Evolutionary conservation across 2,113 vertebrate genomes (phyloP), one percentile per base, ranked within the genome.

Genomic region (Corythornis cristatus): DNA sequence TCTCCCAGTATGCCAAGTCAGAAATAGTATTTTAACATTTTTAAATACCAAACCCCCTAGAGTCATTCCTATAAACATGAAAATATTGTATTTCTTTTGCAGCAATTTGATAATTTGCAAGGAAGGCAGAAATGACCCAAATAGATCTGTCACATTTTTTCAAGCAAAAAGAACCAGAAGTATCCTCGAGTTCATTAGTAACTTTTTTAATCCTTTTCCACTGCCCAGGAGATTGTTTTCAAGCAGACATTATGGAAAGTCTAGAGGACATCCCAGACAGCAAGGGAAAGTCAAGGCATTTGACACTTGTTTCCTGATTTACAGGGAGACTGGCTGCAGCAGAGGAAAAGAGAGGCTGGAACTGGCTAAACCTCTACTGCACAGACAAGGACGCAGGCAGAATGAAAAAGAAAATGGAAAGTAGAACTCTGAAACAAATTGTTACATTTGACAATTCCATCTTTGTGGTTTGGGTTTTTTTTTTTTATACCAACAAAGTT

Each of bases 1-100:
- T 17, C n/a, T 84, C 83, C 70, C 58, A 65, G 31, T 12, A 31
- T 71, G 82, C 71, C 84, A 83, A 83, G 72, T 64, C 91, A 93
- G 43, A 89, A 94, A 88, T 35, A 87, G 71, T 12, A 66, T 77
- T 90, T 67, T 85, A 89, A 90, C 83, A 82, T 83, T 86, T 94
- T 67, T 54, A 88, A 90, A 84, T 79, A 89, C 43, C 67, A 87
- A 65, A 86, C 84, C 66, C 74, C 78, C 78, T 58, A 37, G 10
- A 91, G 71, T 48, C 58, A 79, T 77, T 76, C 56, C 74, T 64
- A 46, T 29, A 86, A 85, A 89, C 75, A 64, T 4, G 22, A 66
- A 89, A 91, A 94, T n/a, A 86, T 40, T 62, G 3, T 43, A 60
- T 74, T 92, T 72, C 74, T 84, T 80, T 88, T 84, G 66, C 86